Evolutionary conservation across 2,888 invertebrate species (phyloP).

Genomic region (Machimus atricapillus): DNA sequence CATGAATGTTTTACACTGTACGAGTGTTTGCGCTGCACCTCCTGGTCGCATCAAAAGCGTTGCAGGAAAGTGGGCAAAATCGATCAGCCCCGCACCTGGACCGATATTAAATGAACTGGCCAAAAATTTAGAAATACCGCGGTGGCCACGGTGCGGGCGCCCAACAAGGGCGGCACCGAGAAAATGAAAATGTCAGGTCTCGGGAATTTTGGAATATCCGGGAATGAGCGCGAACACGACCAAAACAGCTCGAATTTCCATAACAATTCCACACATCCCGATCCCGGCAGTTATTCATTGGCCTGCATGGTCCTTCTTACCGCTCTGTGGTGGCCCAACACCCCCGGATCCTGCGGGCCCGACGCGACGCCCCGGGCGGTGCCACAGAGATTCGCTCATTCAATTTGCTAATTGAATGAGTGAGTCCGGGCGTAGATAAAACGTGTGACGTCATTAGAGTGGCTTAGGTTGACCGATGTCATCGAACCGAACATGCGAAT

Average conservation of each 20-base stretch:
- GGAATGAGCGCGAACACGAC: background rate
- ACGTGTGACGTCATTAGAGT: constrained; percentile 37
- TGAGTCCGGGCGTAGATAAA: constrained; percentile 6
- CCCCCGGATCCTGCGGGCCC: background rate
- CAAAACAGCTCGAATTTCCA: constrained; percentile 3
- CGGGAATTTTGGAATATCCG: background rate
- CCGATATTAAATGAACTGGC: background rate
- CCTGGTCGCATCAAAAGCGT: background rate
- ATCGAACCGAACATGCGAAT: constrained; percentile 35
- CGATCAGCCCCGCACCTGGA: background rate
- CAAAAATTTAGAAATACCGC: background rate
- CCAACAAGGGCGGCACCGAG: background rate
- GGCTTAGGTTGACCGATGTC: constrained; percentile 42
- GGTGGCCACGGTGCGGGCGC: background rate
- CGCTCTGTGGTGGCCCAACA: background rate
- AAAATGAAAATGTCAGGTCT: background rate
- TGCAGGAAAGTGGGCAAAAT: background rate
- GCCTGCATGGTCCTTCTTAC: background rate
- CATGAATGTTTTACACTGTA: background rate
- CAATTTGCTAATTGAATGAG: constrained; percentile 35
- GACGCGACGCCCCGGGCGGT: background rate
- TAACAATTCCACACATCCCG: background rate
- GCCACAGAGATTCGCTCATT: constrained; percentile 21
- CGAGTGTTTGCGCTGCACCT: background rate
- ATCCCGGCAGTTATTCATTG: background rate